phyloP scores from a whole-genome alignment of 2,113 vertebrate genomes.

The Ailuropoda melanoleuca region DNA sequence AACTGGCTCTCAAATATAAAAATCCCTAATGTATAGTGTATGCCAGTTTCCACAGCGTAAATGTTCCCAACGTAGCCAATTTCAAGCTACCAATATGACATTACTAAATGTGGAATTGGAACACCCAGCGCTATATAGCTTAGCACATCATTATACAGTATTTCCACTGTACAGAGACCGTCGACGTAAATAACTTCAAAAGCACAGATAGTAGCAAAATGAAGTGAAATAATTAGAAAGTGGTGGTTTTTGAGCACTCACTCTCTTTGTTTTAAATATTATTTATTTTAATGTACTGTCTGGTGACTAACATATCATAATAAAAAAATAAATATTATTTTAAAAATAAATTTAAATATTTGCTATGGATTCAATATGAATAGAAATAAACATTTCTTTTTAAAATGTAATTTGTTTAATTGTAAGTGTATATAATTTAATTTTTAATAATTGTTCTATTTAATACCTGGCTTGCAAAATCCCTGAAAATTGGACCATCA shows the following conservation, averaged over 20 bases:
- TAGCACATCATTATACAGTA: background rate
- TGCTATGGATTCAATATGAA: too few relatives aligned
- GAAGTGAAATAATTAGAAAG: background rate
- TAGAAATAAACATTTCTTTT: too few relatives aligned
- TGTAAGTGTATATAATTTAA: slow-evolving; percentile 3
- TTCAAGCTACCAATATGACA: background rate
- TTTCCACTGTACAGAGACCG: background rate
- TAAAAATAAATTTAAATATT: too few relatives aligned
- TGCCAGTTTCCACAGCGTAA: background rate
- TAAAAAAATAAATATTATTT: too few relatives aligned
- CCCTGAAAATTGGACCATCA: background rate
- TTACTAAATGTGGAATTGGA: background rate
- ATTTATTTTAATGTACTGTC: background rate
- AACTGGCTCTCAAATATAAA: slow-evolving; percentile 18
- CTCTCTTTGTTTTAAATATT: slow-evolving; percentile 34
- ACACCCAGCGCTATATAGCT: background rate
- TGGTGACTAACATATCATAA: too few relatives aligned
- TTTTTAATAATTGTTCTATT: slow-evolving; percentile 1
- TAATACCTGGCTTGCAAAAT: slow-evolving; percentile 21
- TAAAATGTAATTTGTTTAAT: background rate
- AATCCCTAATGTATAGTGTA: background rate
- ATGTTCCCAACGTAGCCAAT: background rate
- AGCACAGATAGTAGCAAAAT: background rate
- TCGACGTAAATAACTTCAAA: background rate
- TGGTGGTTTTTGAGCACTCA: background rate